Evolutionary conservation across 2,888 invertebrate species (phyloP).

Genomic region (Strigamia maritima): DNA sequence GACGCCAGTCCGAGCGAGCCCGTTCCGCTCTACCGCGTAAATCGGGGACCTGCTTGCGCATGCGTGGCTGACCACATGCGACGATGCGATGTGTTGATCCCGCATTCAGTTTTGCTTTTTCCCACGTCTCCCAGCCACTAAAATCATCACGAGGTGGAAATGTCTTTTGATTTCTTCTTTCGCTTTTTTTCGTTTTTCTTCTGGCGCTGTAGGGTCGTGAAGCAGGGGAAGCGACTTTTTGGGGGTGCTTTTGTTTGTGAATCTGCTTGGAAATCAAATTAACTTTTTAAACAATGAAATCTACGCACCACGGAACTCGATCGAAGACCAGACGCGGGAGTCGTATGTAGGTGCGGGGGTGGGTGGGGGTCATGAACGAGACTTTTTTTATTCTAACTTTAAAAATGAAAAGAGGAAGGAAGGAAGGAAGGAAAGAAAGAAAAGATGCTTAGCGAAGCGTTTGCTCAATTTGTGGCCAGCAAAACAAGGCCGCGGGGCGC

Average conservation of each 20-base stretch:
- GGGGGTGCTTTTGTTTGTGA: neutral
- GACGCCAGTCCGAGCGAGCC: conserved; percentile 13
- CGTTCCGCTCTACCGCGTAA: neutral
- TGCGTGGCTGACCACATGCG: conserved; percentile 11
- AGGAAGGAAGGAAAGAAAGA: neutral
- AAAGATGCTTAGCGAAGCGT: conserved; percentile 1
- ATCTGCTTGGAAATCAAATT: conserved; percentile 32
- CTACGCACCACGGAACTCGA: conserved; percentile 21
- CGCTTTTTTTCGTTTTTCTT: neutral
- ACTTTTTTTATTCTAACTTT: neutral
- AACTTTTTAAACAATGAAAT: conserved; percentile 28
- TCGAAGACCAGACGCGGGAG: conserved; percentile 11
- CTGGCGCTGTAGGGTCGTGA: conserved; percentile 2
- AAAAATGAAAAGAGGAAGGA: neutral
- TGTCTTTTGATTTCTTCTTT: neutral
- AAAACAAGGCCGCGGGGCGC: conserved; percentile 5
- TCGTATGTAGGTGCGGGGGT: neutral
- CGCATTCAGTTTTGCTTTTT: neutral
- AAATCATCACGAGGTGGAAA: no score
- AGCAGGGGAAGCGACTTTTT: neutral
- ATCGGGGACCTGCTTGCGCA: conserved; percentile 6
- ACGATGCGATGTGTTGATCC: neutral
- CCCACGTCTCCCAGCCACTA: neutral
- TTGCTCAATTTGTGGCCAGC: conserved; percentile 31
- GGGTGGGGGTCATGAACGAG: neutral